A percentile compares a stretch with the other conserved stretches of the same genome.
Evolutionary conservation across 2,113 vertebrate species (phyloP).

Genomic region (Arenaria interpres): DNA sequence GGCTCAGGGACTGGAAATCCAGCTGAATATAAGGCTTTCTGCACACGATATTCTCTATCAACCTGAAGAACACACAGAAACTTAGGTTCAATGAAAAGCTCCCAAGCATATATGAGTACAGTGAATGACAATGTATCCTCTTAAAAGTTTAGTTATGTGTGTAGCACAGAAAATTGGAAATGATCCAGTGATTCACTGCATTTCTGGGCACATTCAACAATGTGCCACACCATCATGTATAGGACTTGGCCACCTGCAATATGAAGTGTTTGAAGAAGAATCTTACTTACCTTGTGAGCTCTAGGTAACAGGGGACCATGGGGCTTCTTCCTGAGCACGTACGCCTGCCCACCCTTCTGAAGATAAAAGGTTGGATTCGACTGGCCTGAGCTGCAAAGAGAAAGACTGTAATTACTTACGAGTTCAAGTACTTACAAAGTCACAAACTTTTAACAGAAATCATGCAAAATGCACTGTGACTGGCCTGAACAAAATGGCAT

Average conservation of each 20-base stretch:
- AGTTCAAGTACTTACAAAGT: neutral
- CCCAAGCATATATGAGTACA: neutral
- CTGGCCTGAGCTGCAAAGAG: conserved; percentile 81
- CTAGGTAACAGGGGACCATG: conserved; percentile 85
- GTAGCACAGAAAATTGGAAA: neutral
- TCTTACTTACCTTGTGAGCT: conserved; percentile 83
- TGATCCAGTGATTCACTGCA: neutral
- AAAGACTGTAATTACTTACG: neutral
- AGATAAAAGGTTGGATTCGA: conserved; percentile 94
- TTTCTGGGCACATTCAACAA: neutral
- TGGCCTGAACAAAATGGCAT: neutral
- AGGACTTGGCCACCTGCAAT: neutral
- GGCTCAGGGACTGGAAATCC: conserved; percentile 92
- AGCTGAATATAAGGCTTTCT: conserved; percentile 83
- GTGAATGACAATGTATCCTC: neutral
- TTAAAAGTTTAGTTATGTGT: neutral
- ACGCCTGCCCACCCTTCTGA: conserved; percentile 76
- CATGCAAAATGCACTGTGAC: neutral
- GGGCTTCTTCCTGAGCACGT: conserved; percentile 92
- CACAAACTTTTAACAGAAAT: neutral
- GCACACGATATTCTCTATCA: conserved; percentile 88
- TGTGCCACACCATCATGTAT: fast-evolving
- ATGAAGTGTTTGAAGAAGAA: neutral
- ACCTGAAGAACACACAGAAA: conserved; percentile 74
- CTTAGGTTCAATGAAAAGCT: neutral